Percentiles rank a stretch among this genome's conserved stretches.
Evolutionary conservation across 1,140 invertebrate genomes (phyloP).

Genomic region (Macrocentrus cingulum): DNA sequence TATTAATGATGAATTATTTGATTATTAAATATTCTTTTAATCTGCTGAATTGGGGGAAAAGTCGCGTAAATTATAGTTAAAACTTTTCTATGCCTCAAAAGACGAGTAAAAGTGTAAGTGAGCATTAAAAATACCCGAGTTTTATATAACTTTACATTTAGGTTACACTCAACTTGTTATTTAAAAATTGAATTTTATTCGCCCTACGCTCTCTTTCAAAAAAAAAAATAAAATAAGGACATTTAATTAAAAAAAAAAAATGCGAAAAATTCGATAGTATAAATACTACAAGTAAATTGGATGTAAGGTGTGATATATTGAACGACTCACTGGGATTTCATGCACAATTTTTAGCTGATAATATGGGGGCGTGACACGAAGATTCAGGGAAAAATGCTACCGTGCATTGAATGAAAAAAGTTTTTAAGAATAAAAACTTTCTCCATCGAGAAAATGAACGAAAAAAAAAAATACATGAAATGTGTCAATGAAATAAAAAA

Average conservation of each 20-base stretch:
- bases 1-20: too few species aligned
- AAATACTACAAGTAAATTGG: too few species aligned
- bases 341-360: neutral
- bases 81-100: neutral
- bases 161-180: too few species aligned
- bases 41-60: too few species aligned
- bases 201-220: too few species aligned
- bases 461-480: too few species aligned
- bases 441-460: too few species aligned
- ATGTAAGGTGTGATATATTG: neutral
- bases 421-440: neutral
- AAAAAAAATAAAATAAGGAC: neutral
- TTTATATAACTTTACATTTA: neutral
- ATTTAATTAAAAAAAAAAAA: neutral
- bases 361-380: neutral
- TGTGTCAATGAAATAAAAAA: too few species aligned
- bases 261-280: neutral
- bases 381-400: neutral
- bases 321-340: neutral
- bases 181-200: too few species aligned
- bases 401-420: slow-evolving; percentile 1
- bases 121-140: neutral
- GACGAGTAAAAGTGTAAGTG: neutral
- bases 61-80: neutral
- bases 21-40: too few species aligned